Percentiles rank a stretch among this genome's conserved stretches.
These are phyloP conservation scores for Iphiclides podalirius DNA, from an alignment of 2,888 invertebrate species.

Conservation along the genomic window DNA sequence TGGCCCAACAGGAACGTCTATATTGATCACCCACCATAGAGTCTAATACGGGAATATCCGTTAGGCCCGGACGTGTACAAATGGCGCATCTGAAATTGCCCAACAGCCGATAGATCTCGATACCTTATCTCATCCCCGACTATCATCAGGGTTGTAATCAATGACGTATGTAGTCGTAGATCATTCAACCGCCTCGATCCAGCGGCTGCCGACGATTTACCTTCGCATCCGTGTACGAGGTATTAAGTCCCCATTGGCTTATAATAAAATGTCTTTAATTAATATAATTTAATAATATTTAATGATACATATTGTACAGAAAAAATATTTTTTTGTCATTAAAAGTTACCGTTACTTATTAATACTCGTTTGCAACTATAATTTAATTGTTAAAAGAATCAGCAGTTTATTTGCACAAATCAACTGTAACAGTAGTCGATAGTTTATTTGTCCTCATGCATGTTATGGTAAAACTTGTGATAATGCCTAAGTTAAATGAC, in stretches of 20 bases:
- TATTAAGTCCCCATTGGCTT: too few species aligned
- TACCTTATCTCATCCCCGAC: slow-evolving; percentile 37
- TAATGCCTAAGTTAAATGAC: too few species aligned
- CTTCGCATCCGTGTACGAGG: too few species aligned
- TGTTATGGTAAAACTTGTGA: too few species aligned
- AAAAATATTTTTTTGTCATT: neutral
- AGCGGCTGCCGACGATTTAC: slow-evolving; percentile 4
- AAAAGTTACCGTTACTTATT: too few species aligned
- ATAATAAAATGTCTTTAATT: neutral
- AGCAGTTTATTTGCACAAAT: too few species aligned
- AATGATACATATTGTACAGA: too few species aligned
- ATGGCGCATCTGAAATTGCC: slow-evolving; percentile 54
- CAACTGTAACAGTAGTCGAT: too few species aligned
- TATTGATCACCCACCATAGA: slow-evolving; percentile 46
- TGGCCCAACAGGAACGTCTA: slow-evolving; percentile 40
- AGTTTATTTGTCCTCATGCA: too few species aligned
- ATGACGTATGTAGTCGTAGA: slow-evolving; percentile 37
- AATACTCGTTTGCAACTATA: too few species aligned
- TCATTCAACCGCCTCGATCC: slow-evolving; percentile 34
- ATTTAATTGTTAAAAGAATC: too few species aligned
- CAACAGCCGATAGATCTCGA: slow-evolving; percentile 40
- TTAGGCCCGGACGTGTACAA: slow-evolving; percentile 46
- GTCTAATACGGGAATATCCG: slow-evolving; percentile 45
- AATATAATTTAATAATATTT: too few species aligned
- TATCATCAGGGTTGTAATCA: slow-evolving; percentile 40